Conservation (phyloP, 2,888 invertebrate species). For the Ptilodon capucinus region DNA sequence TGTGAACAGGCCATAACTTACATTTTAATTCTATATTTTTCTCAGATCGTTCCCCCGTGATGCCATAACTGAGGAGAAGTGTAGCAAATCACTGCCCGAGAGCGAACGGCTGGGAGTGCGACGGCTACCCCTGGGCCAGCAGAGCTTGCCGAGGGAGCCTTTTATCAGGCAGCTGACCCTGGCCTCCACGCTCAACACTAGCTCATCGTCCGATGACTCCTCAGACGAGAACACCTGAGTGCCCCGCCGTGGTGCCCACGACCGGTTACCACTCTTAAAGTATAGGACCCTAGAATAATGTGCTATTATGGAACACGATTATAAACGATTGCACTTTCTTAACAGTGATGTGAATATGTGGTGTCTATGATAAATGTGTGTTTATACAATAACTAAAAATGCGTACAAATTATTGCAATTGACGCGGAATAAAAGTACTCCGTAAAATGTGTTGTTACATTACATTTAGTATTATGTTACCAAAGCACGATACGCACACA, state of each 20-base stretch:
- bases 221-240: constrained; percentile 80
- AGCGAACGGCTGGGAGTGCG: constrained; percentile 79
- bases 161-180: constrained; percentile 83
- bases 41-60: constrained; percentile 84
- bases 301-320: constrained; percentile 7
- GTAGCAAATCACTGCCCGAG: constrained; percentile 84
- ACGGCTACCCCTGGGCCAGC: constrained; percentile 79
- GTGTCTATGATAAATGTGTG: constrained; percentile 31
- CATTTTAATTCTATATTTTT: too few species aligned
- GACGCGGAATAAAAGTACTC: not conserved
- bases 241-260: constrained; percentile 75
- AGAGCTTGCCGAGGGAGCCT: constrained; percentile 82
- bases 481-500: constrained; percentile 31
- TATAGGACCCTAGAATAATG: constrained; percentile 70
- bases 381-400: constrained; percentile 2
- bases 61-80: constrained; percentile 88
- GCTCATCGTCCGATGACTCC: constrained; percentile 82
- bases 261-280: constrained; percentile 77
- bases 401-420: too few species aligned
- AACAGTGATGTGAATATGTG: constrained; percentile 62
- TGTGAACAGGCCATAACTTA: too few species aligned
- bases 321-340: constrained; percentile 23
- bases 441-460: constrained; percentile 1
- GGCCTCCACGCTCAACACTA: constrained; percentile 84
- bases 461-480: not conserved